Base-by-base conservation (phyloP, 2,888 invertebrate genomes). In the Corythucha ciliata region DNA sequence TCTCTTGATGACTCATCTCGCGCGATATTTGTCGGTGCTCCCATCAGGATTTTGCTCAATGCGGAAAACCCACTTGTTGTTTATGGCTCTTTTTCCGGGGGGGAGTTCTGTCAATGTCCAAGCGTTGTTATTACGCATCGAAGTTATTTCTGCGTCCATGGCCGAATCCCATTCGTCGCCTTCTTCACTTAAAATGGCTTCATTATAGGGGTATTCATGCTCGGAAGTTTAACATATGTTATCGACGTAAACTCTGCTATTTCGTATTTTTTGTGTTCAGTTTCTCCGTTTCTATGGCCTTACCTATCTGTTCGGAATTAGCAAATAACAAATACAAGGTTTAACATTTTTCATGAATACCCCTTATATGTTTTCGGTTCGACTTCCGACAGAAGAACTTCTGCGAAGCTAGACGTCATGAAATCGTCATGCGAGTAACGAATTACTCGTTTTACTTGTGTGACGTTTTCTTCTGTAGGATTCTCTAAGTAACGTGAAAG, bases 61-160 rank as follows among this genome's bases (percentile, higher is more conserved):
- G 12, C 37, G 36, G 26, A 37, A 48, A 16, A 36, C 48, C 47
- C 47, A 47, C 24, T 34, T 20, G 16, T 34, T 47, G n/a, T 47
- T 33, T 12, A 47, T 33, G 24, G 36, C 36, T 4, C 14, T 22
- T 34, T 47, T 47, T 47, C 47, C 47, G 25, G 47, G 22, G 16
- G 47, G 47, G 22, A 47, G 36, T 18, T 8, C 34, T 6, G 37
- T 37, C 20, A 47, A 26, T 5, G 34, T 16, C 36, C 47, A 47
- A 12, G 47, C 34, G 18, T 47, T 24, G n/a, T 47, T 47, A 12
- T n/a, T 22, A 33, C 37, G 14, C 36, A 47, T 34, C 4, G 25
- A 47, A 18, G 34, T 25, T 18, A 47, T 47, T 34, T 47, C 47
- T 16, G 21, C 16, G 12, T 47, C 47, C 34, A 34, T 34, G 18